phyloP scores from a whole-genome alignment of 2,113 vertebrate genomes.

The Cardinalis cardinalis region DNA sequence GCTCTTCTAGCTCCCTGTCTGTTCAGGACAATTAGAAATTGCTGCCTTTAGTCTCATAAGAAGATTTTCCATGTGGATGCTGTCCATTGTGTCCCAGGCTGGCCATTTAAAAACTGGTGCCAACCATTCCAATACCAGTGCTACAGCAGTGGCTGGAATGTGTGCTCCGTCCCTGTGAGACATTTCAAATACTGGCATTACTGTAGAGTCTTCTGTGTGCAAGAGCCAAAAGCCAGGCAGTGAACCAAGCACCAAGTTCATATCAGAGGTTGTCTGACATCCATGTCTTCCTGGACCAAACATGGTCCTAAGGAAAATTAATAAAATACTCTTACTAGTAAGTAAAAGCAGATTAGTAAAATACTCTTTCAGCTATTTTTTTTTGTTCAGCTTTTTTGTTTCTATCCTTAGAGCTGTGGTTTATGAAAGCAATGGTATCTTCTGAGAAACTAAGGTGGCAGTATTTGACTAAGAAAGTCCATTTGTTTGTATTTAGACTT shows the following conservation, averaged over 20 bases:
- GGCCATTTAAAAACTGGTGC: not conserved
- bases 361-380: not conserved
- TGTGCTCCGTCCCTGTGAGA: not conserved
- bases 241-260: not conserved
- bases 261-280: not conserved
- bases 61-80: not conserved
- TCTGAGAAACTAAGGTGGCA: not conserved
- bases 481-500: not conserved
- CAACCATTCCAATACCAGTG: not conserved
- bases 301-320: not conserved
- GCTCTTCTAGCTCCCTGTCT: not conserved
- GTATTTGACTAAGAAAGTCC: not conserved
- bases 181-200: not conserved
- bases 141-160: not conserved
- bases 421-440: not conserved
- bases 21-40: not conserved
- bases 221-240: not conserved
- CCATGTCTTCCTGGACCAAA: not conserved
- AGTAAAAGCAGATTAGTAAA: not conserved
- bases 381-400: not conserved
- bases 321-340: not conserved
- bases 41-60: not conserved
- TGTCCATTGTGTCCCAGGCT: not conserved
- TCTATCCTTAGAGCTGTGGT: not conserved
- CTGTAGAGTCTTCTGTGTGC: not conserved